These are phyloP conservation scores for Lathamus discolor DNA, from an alignment of 2,113 vertebrate genomes.

Conservation along the genomic window DNA sequence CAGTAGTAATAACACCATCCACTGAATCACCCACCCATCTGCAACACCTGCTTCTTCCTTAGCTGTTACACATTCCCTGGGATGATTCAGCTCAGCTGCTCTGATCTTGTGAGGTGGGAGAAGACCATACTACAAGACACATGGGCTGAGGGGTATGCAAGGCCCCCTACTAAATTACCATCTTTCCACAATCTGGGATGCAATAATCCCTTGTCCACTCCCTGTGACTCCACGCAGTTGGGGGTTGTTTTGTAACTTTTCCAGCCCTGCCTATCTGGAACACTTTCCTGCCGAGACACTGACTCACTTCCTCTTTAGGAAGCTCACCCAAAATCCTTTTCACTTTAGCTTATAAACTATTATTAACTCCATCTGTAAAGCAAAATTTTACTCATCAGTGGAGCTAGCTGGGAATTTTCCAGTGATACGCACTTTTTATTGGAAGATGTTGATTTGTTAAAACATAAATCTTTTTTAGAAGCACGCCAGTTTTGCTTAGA, in stretches of 20 bases:
- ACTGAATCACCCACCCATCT: conserved; percentile 63
- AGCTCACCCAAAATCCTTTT: conserved; percentile 67
- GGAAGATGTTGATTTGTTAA: conserved; percentile 43
- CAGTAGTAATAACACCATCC: conserved; percentile 57
- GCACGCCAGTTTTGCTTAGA: conserved; percentile 6
- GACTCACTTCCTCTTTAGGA: conserved; percentile 71
- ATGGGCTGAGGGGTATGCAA: background rate
- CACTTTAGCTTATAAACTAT: conserved; percentile 58
- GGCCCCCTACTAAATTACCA: background rate
- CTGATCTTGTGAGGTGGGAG: background rate
- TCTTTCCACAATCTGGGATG: background rate
- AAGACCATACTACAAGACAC: background rate
- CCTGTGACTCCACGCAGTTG: conserved; percentile 6
- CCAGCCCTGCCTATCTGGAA: conserved; percentile 67
- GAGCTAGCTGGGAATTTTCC: conserved; percentile 57
- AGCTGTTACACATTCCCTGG: background rate
- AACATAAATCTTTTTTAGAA: conserved; percentile 51
- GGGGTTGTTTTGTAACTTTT: conserved; percentile 52
- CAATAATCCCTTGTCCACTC: conserved; percentile 40
- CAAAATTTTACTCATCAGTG: conserved; percentile 52
- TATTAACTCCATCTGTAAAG: conserved; percentile 66
- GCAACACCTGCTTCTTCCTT: conserved; percentile 54
- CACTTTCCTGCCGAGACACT: conserved; percentile 64
- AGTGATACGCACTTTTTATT: conserved; percentile 5
- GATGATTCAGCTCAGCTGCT: conserved; percentile 30